These are phyloP conservation scores for Azemiops feae DNA, from an alignment of 2,113 vertebrate species.

Conservation along the genomic window DNA sequence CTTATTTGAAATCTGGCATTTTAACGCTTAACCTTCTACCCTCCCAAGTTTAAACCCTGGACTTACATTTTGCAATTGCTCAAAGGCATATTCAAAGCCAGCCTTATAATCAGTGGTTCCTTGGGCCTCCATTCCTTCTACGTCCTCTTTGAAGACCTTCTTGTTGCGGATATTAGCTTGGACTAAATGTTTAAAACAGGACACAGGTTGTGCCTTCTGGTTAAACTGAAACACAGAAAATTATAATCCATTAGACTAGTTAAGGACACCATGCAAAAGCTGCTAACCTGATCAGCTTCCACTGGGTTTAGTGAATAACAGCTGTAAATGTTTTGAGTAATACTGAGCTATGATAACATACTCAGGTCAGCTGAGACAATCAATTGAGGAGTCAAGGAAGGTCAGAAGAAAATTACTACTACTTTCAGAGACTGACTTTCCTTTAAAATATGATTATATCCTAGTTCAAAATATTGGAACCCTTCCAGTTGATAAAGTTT, in stretches of 20 bases:
- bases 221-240: conserved; percentile 80
- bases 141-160: conserved; percentile 95
- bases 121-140: conserved; percentile 92
- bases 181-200: conserved; percentile 94
- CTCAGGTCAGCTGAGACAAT: not conserved
- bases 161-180: conserved; percentile 97
- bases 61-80: conserved; percentile 97
- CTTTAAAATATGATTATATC: not conserved
- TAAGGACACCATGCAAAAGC: not conserved
- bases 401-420: not conserved
- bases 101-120: conserved; percentile 98
- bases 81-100: conserved; percentile 97
- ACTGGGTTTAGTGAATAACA: not conserved
- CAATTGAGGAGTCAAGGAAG: not conserved
- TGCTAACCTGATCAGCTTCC: not conserved
- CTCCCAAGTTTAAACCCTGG: not conserved
- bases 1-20: not conserved
- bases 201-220: conserved; percentile 90
- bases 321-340: not conserved
- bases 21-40: not conserved
- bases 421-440: not conserved
- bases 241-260: not conserved
- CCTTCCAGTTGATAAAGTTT: not conserved
- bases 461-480: not conserved
- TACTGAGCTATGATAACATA: not conserved